Evolutionary conservation across 2,113 vertebrate species (phyloP), one percentile per base, ranked within the genome.

Genomic region (Apteryx owenii): DNA sequence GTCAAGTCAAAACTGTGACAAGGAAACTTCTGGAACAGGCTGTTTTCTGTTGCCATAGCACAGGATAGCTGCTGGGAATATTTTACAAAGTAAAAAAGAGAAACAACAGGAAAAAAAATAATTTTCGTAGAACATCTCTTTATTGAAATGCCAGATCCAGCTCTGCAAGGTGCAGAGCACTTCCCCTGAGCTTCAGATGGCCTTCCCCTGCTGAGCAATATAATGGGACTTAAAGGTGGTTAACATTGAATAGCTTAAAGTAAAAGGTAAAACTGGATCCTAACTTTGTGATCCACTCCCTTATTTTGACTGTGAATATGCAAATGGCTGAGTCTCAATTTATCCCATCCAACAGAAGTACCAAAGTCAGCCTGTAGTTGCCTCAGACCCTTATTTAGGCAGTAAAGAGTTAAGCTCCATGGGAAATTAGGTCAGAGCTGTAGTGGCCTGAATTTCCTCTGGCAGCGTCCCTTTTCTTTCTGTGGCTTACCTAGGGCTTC

Each of bases 401-500:
- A 58, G 5, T 3, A 58, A 68, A 54, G 9, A 76, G 7, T 75
- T 44, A 83, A 73, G 12, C 13, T 42, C 23, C 75, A 8, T 33
- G 51, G 38, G 51, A 95, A 90, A 91, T 75, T 7, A 81, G 51
- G 61, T 60, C n/a, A 78, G 26, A 70, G 20, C 65, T 87, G 29
- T 21, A 17, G 13, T 31, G 21, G 40, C 51, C 44, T 87, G 69
- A 86, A 42, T 81, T 76, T 79, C 10, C 36, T 11, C 18, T 40
- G 8, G 15, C 10, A 38, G 14, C 19, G 14, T 44, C 19, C 33
- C 6, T 92, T 86, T 54, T 61, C 9, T 42, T 89, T 60, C 73
- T 1, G 0, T 10, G n/a, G 13, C 18, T 92, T 12, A n/a, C 0
- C 0, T 1, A 33, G 14, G 31, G 5, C n/a, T 79, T 79, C 3